Evolutionary conservation across 2,113 vertebrate genomes (phyloP).

Genomic region (Rana temporaria): DNA sequence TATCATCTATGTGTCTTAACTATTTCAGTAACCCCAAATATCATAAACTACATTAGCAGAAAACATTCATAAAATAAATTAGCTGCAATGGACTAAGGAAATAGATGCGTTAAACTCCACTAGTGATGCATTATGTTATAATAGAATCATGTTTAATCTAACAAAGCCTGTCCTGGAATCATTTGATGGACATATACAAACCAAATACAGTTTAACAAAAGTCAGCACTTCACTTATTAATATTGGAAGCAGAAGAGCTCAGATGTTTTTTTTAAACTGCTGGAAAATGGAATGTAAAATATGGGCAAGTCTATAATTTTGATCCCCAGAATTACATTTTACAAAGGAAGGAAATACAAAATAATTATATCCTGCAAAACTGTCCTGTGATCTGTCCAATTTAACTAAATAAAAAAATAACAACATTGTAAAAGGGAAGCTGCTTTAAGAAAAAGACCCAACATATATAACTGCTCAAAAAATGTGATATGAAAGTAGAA

Average conservation of each 20-base stretch:
- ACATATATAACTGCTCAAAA: no score
- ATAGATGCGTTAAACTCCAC: background rate
- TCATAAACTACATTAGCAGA: background rate
- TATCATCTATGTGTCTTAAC: background rate
- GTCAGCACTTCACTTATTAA: background rate
- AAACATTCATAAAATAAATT: background rate
- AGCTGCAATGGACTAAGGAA: constrained; percentile 11
- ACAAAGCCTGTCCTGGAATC: background rate
- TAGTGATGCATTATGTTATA: constrained; percentile 13
- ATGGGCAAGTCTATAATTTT: background rate
- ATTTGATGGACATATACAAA: constrained; percentile 32
- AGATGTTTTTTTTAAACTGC: background rate
- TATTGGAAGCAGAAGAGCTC: background rate
- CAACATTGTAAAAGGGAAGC: background rate
- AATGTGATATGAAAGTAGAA: no score
- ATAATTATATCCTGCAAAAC: background rate
- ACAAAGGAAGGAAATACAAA: background rate
- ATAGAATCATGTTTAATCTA: constrained; percentile 2
- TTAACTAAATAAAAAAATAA: background rate
- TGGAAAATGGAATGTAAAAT: constrained; percentile 5
- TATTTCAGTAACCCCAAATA: constrained; percentile 3
- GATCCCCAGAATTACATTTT: background rate
- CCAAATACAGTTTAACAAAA: background rate
- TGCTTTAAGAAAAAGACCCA: no score
- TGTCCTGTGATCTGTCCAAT: background rate